Evolutionary conservation across 2,888 invertebrate species (phyloP), one percentile per base, ranked within the genome.

Genomic region (Tenodera sinensis): DNA sequence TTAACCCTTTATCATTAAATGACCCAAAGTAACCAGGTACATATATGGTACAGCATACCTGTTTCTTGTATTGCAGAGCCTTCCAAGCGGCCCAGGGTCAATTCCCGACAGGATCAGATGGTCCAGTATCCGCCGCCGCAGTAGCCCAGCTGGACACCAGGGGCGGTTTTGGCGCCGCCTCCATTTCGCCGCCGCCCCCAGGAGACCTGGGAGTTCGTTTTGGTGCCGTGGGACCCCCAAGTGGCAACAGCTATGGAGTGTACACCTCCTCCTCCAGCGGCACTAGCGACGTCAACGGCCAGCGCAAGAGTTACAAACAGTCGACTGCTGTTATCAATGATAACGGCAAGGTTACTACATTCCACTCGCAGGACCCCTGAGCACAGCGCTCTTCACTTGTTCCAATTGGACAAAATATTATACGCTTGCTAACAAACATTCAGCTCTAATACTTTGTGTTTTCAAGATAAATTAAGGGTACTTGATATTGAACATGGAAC

Each of bases 331-430:
- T 95, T 0, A 90, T 91, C 82, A 96, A 97, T 92, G 95, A 97
- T 91, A 97, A 97, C 92, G 97, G 97, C 90, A 96, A 95, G 92
- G 92, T 97, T 83, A 95, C 95, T 89, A 94, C 94, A 85, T 96
- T 96, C 92, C 94, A 94, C 82, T 95, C 95, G 28, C 27, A 89
- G 3, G 90, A 90, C 28, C 90, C 90, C 34, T 88, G 47, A 88
- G 82, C 14, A 84, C 30, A 8, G 28, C 15, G 28, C 7, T 6
- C 4, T 30, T 4, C 4, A 30, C 15, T 27, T 83, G 7, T 7
- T 34, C 4, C 0, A 34, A 34, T 7, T 34, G 7, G 7, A 34
- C 34, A 7, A 3, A 34, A 34, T 7, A 6, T 34, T 34, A 0
- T 7, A 6, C 8, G 34, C 42, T 42, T 42, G 12, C 42, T 42